Base-by-base conservation (phyloP, 2,888 invertebrate species). In the Lochmaea crataegi region DNA sequence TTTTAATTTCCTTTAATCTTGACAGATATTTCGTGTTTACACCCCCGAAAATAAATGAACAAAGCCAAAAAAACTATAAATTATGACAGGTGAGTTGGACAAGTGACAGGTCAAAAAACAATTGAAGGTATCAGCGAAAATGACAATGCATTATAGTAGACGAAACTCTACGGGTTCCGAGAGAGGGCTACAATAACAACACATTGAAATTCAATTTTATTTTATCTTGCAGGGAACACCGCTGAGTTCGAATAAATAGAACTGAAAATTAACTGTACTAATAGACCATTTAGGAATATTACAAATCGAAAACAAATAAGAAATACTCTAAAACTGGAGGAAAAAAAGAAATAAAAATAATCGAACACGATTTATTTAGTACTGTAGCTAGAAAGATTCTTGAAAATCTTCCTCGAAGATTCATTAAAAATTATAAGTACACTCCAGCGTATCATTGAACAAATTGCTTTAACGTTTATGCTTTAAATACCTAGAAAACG, bases 111-210 rank as follows among this genome's bases (percentile, higher is more conserved):
- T 18, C 42, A 66, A 57, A 22, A 57, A 79, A 79, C 78, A 80
- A 80, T 77, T 73, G 73, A 71, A 66, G 67, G 76, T 73, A 75
- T 76, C 75, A 63, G 73, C 68, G 67, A 74, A 77, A 77, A 75
- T 79, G 80, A 80, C 79, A 75, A 71, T 57, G 80, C 78, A 76
- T 72, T 76, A 79, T 77, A 76, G 75, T 75, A 75, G 76, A 76
- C 76, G 18, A 57, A 42, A 65, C 76, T 7, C 77, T 68, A 77
- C 79, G 75, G 77, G 79, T 53, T 53, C 1, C 53, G 18, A 53
- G 3, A 53, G 16, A 18, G 16, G 18, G 9, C 53, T 53, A 53
- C 53, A 53, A 16, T 18, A 16, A 51, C 51, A 51, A 53, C 53
- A 53, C 53, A 53, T 53, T 53, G 18, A 18, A 53, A 53, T 53